Evolutionary conservation across 2,888 invertebrate species (phyloP), one percentile per base, ranked within the genome.

Genomic region (Odontocerum albicorne): DNA sequence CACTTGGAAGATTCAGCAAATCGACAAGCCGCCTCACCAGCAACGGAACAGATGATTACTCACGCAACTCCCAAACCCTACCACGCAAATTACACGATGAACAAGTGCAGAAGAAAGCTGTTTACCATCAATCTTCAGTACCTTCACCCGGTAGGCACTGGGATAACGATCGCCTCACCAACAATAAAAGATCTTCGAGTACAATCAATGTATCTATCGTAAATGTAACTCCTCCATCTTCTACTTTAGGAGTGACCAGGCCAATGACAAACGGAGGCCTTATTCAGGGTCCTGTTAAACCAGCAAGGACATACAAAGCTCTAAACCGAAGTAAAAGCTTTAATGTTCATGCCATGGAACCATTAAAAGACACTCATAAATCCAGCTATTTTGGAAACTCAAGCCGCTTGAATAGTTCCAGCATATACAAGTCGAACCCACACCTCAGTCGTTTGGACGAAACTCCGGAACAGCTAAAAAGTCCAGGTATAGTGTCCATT

Each of bases 401-500:
- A 70, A 77, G 65, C 65, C 74, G 79, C 62, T 31, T 60, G 27
- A 76, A 77, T 64, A 70, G 76, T 64, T 76, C 78, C 49, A 77
- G 78, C 52, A 84, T 87, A 71, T 87, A 88, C 71, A 88, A 88
- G 68, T 90, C 89, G 2, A 90, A 87, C 70, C 87, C 90, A 27
- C 89, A 90, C 67, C 73, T 91, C 39, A 86, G 85, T 66, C 77
- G 84, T 15, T 71, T 88, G 42, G 84, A 86, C 62, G 87, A 87
- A 66, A 84, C 82, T 6, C 86, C 86, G 0, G 84, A 83, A 60
- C 85, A 88, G 51, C 72, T 90, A 6, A 91, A 92, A 69, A 92
- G 91, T 68, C 92, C 92, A 0, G 90, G 91, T 33, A 87, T 93
- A 62, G 87, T 93, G 32, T 90, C 91, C 53, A 88, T 90, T 62